Evolutionary conservation across 2,888 invertebrate species (phyloP).

Genomic region (Agapetus fuscipes): DNA sequence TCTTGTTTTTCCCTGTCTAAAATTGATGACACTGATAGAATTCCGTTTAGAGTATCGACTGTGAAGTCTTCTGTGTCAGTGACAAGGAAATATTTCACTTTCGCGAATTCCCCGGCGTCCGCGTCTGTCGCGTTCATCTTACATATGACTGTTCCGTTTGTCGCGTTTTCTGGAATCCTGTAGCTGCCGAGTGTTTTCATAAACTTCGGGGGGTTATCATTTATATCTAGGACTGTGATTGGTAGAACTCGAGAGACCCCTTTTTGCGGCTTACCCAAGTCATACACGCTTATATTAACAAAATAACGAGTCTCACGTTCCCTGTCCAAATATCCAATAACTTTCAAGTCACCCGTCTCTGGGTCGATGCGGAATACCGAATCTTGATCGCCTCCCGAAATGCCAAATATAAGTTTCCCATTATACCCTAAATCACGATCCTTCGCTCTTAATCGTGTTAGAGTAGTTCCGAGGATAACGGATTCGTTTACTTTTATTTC

Average conservation of each 20-base stretch:
- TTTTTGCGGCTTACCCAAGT: conserved; percentile 74
- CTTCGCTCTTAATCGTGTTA: conserved; percentile 61
- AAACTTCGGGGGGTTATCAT: conserved; percentile 86
- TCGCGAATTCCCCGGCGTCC: conserved; percentile 74
- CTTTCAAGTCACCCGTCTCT: conserved; percentile 74
- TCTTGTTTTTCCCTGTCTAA: conserved; percentile 82
- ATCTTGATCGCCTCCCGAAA: conserved; percentile 75
- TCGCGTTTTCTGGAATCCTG: conserved; percentile 74
- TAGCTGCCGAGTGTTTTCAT: conserved; percentile 73
- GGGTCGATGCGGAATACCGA: conserved; percentile 82
- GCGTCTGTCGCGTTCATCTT: conserved; percentile 74
- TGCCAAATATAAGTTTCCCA: conserved; percentile 79
- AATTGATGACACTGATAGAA: conserved; percentile 61
- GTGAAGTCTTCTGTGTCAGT: conserved; percentile 72
- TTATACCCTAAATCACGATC: conserved; percentile 89
- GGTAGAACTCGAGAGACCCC: conserved; percentile 68
- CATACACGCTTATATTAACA: conserved; percentile 79
- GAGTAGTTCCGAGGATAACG: conserved; percentile 64
- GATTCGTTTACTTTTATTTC: conserved; percentile 82
- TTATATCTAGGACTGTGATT: conserved; percentile 75
- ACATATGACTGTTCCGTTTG: conserved; percentile 81
- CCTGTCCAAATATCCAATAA: conserved; percentile 81
- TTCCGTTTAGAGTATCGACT: conserved; percentile 67
- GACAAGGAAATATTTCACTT: conserved; percentile 59
- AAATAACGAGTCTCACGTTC: conserved; percentile 77